Conservation (phyloP, 2,888 invertebrate species). For the Chrysina gloriosa region DNA sequence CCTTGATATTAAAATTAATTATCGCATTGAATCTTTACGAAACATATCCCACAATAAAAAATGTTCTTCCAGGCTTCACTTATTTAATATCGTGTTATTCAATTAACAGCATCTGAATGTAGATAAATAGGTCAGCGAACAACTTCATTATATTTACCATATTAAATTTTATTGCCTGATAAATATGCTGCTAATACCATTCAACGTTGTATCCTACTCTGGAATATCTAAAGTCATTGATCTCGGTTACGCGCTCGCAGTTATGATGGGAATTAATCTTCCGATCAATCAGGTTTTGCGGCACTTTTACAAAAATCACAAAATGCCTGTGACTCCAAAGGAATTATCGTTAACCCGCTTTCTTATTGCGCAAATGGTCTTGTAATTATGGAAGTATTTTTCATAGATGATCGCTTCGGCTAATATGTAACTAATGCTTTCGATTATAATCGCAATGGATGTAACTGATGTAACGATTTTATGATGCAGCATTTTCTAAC, state of each 20-base stretch:
- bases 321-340: not conserved
- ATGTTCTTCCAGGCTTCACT: too few species aligned
- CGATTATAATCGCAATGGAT: too few species aligned
- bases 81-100: not conserved
- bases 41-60: too few species aligned
- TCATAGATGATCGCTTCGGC: too few species aligned
- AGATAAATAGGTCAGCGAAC: not conserved
- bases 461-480: too few species aligned
- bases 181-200: not conserved
- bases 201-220: not conserved
- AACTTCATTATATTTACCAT: not conserved
- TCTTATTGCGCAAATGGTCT: too few species aligned
- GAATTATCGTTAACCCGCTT: not conserved
- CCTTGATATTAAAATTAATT: too few species aligned
- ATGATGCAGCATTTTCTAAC: too few species aligned
- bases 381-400: too few species aligned
- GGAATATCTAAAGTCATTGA: slow-evolving; percentile 10
- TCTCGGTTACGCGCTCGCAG: slow-evolving; percentile 7
- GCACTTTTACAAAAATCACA: not conserved
- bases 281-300: not conserved
- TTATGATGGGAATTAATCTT: not conserved
- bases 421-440: too few species aligned
- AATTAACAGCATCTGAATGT: not conserved
- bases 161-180: not conserved
- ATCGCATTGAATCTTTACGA: too few species aligned